Conservation (phyloP, 2,888 invertebrate genomes). For the Himalopsyche kuldschensis region DNA sequence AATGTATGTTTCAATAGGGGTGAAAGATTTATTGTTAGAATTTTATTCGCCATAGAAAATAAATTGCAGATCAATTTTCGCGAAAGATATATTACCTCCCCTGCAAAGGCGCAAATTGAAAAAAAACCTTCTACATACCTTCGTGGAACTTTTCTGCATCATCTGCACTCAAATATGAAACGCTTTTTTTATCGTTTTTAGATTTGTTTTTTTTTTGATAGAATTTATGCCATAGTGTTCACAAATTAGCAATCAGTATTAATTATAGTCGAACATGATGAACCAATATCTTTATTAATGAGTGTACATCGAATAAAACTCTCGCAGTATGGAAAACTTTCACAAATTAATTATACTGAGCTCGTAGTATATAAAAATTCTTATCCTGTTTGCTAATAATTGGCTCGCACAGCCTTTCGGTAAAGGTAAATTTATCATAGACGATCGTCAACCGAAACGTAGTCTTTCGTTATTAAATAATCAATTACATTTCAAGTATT, state of each 20-base stretch:
- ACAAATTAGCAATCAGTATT: no score
- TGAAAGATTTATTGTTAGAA: not conserved
- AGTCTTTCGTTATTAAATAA: not conserved
- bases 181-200: no score
- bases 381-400: not conserved
- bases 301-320: not conserved
- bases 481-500: no score
- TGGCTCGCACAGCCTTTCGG: not conserved
- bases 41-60: not conserved
- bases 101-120: not conserved
- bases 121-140: not conserved
- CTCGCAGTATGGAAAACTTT: not conserved
- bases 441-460: not conserved
- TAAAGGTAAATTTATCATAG: not conserved
- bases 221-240: no score
- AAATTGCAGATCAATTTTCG: not conserved
- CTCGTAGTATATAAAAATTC: not conserved
- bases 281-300: not conserved
- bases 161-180: no score
- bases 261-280: no score
- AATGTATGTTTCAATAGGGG: not conserved
- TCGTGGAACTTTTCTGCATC: no score
- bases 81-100: not conserved
- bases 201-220: no score
- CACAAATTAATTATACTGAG: not conserved